Base-by-base conservation (phyloP, 2,888 invertebrate species). In the Amorpha juglandis region DNA sequence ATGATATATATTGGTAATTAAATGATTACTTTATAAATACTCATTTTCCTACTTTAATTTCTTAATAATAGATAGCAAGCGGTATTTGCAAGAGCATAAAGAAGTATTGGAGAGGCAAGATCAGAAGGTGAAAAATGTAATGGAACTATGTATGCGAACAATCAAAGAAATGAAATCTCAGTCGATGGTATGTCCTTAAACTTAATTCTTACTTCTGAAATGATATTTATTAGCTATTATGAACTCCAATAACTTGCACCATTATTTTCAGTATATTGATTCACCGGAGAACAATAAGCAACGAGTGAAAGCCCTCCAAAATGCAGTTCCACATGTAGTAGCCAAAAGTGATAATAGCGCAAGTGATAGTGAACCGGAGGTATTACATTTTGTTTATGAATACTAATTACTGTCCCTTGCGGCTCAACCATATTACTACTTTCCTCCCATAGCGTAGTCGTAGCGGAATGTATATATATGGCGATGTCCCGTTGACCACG, bases 121-220 rank as follows among this genome's bases (percentile, higher is more conserved):
- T 66, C 75, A 80, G 50, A 83, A 86, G 70, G 79, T 87, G 9
- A 83, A 85, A 68, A 85, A 81, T 69, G 82, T 89, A 4, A 69
- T 89, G 4, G 77, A 84, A 12, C 62, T 86, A 62, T 89, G 87
- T 72, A 83, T 87, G 81, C 83, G 79, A 9, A 83, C 84, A 0
- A 83, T 89, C 63, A 84, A 83, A 63, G 83, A 87, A 67, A 82
- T 88, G 77, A 88, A 86, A 70, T 70, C 81, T 0, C 80, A 79
- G 2, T 67, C 78, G 14, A 66, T 80, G 76, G 87, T 87, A 72
- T 71, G 74, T 69, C 11, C 19, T 11, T 45, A 4, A 7, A 11
- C 2, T 2, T 38, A 11, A 38, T 38, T 7, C 38, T 45, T 12
- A 1, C 12, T 45, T 1, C 14, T 2, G 45, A 12, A 12, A 12